These are phyloP conservation scores for Erethizon dorsatum DNA, from an alignment of 2,797 vertebrate species.

Conservation along the genomic window DNA sequence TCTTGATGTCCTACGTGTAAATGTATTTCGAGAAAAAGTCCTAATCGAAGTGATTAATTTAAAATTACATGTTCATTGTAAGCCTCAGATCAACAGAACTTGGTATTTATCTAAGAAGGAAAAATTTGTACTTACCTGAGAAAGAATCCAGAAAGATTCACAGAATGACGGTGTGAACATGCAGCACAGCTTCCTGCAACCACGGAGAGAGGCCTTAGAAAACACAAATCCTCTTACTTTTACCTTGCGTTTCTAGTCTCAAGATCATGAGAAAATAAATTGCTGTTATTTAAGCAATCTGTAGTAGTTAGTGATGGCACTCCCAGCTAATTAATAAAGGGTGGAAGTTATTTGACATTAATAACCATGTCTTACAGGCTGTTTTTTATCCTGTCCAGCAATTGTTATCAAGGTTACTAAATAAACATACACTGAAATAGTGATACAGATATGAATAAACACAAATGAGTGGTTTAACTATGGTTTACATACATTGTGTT, in stretches of 20 bases:
- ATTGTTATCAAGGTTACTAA: not conserved
- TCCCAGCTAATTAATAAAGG: not conserved
- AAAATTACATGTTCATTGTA: not conserved
- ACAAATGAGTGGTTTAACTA: not conserved
- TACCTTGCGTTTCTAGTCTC: not conserved
- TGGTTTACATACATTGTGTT: not conserved
- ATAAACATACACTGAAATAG: not conserved
- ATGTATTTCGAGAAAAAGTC: not conserved
- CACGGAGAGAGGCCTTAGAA: not conserved
- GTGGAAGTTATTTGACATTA: not conserved
- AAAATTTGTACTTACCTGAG: not conserved
- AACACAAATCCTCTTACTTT: not conserved
- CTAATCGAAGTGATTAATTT: not conserved
- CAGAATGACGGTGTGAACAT: accelerated
- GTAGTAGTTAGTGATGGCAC: not conserved
- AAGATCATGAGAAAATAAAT: not conserved
- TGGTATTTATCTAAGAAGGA: not conserved
- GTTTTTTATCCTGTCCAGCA: not conserved
- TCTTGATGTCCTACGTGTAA: accelerated
- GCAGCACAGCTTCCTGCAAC: accelerated
- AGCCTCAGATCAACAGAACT: not conserved
- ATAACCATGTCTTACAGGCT: accelerated
- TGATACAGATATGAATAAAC: not conserved
- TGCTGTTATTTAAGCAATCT: not conserved
- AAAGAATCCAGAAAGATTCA: not conserved